phyloP scores from a whole-genome alignment of 2,113 vertebrate genomes.

The Halcyon senegalensis region DNA sequence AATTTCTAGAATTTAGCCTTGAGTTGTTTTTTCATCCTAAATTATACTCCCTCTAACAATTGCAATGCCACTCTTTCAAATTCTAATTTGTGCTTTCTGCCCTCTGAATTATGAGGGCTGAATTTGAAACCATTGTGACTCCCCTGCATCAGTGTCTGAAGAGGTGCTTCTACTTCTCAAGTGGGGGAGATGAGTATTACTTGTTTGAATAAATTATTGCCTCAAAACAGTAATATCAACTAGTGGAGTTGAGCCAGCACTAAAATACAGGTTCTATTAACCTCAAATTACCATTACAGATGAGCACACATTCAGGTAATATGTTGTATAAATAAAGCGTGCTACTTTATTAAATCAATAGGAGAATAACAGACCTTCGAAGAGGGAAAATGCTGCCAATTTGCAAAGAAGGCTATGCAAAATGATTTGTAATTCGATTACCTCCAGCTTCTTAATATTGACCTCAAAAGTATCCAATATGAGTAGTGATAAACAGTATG shows the following conservation, averaged over 20 bases:
- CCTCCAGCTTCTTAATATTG: neutral
- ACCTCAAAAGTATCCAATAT: neutral
- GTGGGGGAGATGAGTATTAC: neutral
- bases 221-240: neutral
- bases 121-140: neutral
- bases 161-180: neutral
- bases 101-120: neutral
- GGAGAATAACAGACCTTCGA: neutral
- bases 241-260: neutral
- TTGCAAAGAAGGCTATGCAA: neutral
- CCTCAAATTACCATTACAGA: constrained; percentile 28
- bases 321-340: constrained; percentile 11
- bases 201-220: neutral
- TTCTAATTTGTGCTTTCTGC: neutral
- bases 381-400: neutral
- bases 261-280: constrained; percentile 21
- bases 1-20: neutral
- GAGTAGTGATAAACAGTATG: neutral
- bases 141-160: neutral
- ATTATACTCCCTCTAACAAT: neutral
- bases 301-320: neutral
- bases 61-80: neutral
- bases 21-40: neutral
- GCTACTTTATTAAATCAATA: constrained; percentile 28
- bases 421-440: neutral